A percentile compares a stretch with the other conserved stretches of the same genome.
Evolutionary conservation across 2,888 invertebrate genomes (phyloP).

Genomic region (Sabatieria punctata): DNA sequence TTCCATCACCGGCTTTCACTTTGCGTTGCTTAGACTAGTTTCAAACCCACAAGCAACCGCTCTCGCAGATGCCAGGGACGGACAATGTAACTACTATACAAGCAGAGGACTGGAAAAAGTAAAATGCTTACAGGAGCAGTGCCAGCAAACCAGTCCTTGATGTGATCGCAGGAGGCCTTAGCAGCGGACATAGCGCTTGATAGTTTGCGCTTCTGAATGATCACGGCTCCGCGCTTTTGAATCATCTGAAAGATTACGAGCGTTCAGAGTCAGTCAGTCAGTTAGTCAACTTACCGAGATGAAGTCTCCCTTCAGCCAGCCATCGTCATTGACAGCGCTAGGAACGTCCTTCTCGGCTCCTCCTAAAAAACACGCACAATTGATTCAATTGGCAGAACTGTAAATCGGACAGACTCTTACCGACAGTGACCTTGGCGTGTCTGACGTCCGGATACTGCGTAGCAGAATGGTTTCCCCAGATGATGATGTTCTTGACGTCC

Average conservation of each 20-base stretch:
- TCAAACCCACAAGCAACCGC: too few species aligned
- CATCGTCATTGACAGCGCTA: constrained; percentile 55
- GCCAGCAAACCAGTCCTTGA: constrained; percentile 87
- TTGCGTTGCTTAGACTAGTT: too few species aligned
- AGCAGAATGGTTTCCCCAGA: constrained; percentile 99
- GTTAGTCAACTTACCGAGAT: constrained; percentile 42
- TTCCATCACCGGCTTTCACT: too few species aligned
- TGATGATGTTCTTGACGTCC: constrained; percentile 70
- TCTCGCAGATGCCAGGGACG: too few species aligned
- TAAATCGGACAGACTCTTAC: constrained; percentile 7
- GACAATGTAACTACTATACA: too few species aligned
- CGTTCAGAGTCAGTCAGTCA: constrained; percentile 11
- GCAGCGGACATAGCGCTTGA: constrained; percentile 98
- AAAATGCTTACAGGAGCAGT: constrained; percentile 37
- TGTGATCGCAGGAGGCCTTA: constrained; percentile 93
- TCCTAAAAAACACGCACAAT: constrained; percentile 9
- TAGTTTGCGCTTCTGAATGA: constrained; percentile 90
- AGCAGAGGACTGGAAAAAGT: background rate
- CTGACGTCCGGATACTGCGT: constrained; percentile 91
- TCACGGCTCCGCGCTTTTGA: constrained; percentile 90
- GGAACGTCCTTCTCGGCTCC: constrained; percentile 20
- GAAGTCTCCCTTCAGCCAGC: constrained; percentile 62
- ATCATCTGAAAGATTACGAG: constrained; percentile 46
- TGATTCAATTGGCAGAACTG: constrained; percentile 10
- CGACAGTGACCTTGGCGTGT: constrained; percentile 32